These are phyloP conservation scores for Ips typographus DNA, from an alignment of 1,140 invertebrate species.

Conservation along the genomic window DNA sequence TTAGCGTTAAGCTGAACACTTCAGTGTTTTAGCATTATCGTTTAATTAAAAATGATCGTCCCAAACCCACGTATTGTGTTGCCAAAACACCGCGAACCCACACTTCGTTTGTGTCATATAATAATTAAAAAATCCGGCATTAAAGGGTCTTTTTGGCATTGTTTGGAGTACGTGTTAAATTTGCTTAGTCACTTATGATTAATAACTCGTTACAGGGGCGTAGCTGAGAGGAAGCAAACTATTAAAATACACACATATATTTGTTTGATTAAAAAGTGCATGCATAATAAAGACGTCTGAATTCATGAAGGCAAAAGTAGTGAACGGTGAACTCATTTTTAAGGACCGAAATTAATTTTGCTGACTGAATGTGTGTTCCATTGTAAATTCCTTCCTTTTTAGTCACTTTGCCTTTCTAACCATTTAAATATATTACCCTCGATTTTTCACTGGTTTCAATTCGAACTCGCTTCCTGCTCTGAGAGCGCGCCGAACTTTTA, in stretches of 20 bases:
- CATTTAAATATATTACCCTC: constrained; percentile 31
- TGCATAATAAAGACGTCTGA: constrained; percentile 4
- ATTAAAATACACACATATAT: neutral
- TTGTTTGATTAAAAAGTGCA: constrained; percentile 5
- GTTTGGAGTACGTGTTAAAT: constrained; percentile 19
- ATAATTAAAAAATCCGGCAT: constrained; percentile 20
- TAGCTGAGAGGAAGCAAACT: neutral
- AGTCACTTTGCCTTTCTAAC: constrained; percentile 27
- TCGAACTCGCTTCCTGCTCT: constrained; percentile 20
- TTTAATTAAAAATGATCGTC: constrained; percentile 20
- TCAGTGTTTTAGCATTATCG: neutral
- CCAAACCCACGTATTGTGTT: constrained; percentile 9
- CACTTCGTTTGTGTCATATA: constrained; percentile 15
- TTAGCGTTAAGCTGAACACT: neutral
- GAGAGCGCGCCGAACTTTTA: constrained; percentile 25
- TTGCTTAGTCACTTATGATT: constrained; percentile 16
- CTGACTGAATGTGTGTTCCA: constrained; percentile 26
- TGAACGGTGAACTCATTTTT: constrained; percentile 7
- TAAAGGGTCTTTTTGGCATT: constrained; percentile 16
- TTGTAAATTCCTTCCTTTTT: constrained; percentile 32
- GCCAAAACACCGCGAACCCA: neutral
- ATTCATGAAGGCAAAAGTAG: constrained; percentile 1
- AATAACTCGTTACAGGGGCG: constrained; percentile 9
- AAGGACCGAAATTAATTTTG: constrained; percentile 26
- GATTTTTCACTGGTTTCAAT: constrained; percentile 33